phyloP scores from a whole-genome alignment of 2,113 vertebrate genomes.

The Engraulis encrasicolus region DNA sequence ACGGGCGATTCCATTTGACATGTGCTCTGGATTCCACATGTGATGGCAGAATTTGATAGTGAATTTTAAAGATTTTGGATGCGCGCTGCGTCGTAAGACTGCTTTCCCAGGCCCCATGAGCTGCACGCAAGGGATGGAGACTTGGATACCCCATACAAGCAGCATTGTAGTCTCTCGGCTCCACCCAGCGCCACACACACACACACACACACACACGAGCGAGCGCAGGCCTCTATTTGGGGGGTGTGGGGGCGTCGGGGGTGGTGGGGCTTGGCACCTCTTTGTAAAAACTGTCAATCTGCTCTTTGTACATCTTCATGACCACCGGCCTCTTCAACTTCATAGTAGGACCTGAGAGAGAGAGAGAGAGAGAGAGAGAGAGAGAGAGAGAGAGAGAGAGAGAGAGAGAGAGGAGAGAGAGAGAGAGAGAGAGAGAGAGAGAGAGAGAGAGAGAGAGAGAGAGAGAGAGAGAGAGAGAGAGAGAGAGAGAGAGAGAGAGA shows the following conservation, averaged over 20 bases:
- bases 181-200: no score
- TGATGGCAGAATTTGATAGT: no score
- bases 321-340: slow-evolving; percentile 85
- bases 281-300: slow-evolving; percentile 81
- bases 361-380: neutral
- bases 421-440: neutral
- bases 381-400: neutral
- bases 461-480: no score
- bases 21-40: no score
- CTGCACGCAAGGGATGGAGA: neutral
- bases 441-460: no score
- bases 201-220: neutral
- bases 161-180: no score
- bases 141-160: no score
- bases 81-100: no score
- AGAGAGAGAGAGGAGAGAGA: neutral
- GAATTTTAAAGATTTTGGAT: no score
- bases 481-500: neutral
- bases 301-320: slow-evolving; percentile 80
- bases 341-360: slow-evolving; percentile 83
- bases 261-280: slow-evolving; percentile 63
- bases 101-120: no score
- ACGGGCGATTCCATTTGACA: no score
- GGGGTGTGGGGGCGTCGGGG: slow-evolving; percentile 50
- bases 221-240: no score